phyloP scores from a whole-genome alignment of 1,140 invertebrate species.

The Apocrypta bakeri region DNA sequence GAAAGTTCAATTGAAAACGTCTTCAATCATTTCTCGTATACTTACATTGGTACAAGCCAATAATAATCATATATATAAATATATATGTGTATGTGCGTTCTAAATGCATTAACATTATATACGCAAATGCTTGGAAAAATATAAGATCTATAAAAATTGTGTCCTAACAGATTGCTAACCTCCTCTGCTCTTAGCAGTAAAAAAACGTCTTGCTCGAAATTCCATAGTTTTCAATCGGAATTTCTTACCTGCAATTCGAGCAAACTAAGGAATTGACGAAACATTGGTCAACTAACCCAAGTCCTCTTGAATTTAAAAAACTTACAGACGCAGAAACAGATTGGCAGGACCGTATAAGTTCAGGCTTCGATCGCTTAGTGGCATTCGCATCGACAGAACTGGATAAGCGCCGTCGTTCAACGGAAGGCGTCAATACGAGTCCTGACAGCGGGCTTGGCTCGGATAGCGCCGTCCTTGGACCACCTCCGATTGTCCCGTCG shows the following conservation, averaged over 20 bases:
- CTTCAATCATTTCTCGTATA: background rate
- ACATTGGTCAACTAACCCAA: background rate
- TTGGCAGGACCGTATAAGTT: constrained; percentile 90
- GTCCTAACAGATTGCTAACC: constrained; percentile 1
- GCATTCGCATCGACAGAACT: constrained; percentile 90
- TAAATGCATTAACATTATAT: background rate
- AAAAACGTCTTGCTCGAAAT: background rate
- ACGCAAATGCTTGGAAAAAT: background rate
- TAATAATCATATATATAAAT: background rate
- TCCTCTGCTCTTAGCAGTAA: background rate
- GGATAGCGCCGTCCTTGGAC: constrained; percentile 76
- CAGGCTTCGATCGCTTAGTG: constrained; percentile 89
- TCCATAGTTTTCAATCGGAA: constrained; percentile 38
- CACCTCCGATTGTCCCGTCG: constrained; percentile 74
- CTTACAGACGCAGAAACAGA: constrained; percentile 76
- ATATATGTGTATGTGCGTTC: no score
- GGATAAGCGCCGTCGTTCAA: constrained; percentile 85
- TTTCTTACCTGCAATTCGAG: background rate
- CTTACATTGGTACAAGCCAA: background rate
- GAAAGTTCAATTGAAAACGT: constrained; percentile 38
- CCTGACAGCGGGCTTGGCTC: constrained; percentile 87
- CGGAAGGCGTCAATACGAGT: constrained; percentile 85
- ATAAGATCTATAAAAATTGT: background rate
- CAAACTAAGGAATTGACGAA: background rate
- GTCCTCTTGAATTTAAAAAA: background rate